Conservation (phyloP, 2,888 invertebrate species). For the Tanypteryx hageni region DNA sequence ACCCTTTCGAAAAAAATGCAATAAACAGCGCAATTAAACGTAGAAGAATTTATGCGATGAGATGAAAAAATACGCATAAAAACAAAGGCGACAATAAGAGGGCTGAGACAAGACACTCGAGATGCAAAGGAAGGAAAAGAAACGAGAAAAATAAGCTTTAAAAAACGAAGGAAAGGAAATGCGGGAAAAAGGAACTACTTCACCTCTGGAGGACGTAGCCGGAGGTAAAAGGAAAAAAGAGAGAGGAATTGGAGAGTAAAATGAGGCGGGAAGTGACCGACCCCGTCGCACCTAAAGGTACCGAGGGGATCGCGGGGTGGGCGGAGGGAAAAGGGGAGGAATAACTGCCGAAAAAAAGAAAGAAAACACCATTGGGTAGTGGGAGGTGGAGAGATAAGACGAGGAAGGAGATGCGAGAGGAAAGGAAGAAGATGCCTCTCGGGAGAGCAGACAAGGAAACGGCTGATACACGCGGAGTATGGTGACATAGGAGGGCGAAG, state of each 20-base stretch:
- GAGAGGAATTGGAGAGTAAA: conserved; percentile 47
- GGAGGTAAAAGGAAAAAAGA: not conserved
- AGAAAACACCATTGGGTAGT: not conserved
- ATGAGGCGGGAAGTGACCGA: conserved; percentile 33
- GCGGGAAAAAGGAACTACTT: conserved; percentile 25
- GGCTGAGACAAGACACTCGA: not conserved
- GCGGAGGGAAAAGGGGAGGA: not conserved
- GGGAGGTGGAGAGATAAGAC: not conserved
- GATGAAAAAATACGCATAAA: not conserved
- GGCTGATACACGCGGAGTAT: conserved; percentile 34
- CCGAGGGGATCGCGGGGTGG: not conserved
- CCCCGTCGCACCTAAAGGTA: conserved; percentile 44
- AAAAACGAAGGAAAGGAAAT: not conserved
- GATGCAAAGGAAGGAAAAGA: not conserved
- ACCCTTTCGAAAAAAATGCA: not conserved
- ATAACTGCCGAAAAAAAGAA: not conserved
- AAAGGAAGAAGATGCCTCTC: conserved; percentile 38
- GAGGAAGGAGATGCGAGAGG: not conserved
- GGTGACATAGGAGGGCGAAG: not conserved
- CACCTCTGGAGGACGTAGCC: conserved; percentile 22
- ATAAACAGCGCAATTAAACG: conserved; percentile 19
- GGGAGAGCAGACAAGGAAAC: conserved; percentile 18
- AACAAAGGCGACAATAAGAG: not conserved
- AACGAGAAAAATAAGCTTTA: not conserved
- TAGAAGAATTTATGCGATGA: conserved; percentile 9